Evolutionary conservation across 2,888 invertebrate genomes (phyloP).

Genomic region (Trachelus troglodyta): DNA sequence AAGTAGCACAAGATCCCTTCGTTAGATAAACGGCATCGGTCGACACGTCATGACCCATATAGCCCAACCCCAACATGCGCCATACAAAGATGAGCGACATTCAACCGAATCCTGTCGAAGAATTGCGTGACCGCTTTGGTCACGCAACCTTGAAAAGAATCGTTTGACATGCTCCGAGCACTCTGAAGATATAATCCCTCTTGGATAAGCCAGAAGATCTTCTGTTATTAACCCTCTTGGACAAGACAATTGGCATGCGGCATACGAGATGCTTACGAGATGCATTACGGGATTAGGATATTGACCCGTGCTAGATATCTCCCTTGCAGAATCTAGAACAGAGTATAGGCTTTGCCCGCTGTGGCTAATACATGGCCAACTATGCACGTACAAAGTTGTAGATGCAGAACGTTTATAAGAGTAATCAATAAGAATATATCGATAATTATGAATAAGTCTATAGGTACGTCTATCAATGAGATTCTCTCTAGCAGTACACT

Average conservation of each 20-base stretch:
- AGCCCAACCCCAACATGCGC: conserved; percentile 2
- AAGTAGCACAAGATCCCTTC: conserved; percentile 12
- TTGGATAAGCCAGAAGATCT: conserved; percentile 13
- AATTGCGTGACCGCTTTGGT: no score
- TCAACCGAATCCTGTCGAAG: background rate
- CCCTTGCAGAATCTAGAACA: no score
- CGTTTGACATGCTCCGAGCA: background rate
- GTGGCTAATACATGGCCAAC: no score
- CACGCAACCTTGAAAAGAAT: background rate
- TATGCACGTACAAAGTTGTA: no score
- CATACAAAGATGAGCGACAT: background rate
- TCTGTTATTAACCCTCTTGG: conserved; percentile 33
- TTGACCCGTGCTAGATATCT: background rate
- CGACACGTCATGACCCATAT: background rate
- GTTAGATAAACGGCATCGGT: conserved; percentile 2
- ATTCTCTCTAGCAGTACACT: conserved; percentile 22
- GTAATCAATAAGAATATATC: no score
- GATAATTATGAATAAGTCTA: conserved; percentile 24
- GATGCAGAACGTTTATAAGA: no score
- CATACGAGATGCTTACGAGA: conserved; percentile 52
- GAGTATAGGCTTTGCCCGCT: no score
- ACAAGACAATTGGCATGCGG: conserved; percentile 53
- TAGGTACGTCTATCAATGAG: conserved; percentile 60
- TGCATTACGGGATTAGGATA: conserved; percentile 1
- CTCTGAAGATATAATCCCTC: no score